Evolutionary conservation across 2,797 vertebrate genomes (phyloP).

Genomic region (Helarctos malayanus): DNA sequence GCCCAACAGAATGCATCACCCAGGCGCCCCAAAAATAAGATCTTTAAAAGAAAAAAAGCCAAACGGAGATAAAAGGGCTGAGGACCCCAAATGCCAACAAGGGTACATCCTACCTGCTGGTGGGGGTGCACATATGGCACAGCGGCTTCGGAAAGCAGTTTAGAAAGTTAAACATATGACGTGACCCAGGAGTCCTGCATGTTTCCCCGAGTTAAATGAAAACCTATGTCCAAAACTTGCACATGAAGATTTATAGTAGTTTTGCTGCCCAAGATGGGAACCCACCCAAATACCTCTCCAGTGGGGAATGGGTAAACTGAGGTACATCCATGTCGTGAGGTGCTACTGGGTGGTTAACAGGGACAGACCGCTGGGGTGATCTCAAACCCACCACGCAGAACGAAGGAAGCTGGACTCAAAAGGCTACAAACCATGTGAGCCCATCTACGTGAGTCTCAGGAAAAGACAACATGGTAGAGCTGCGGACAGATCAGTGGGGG

Average conservation of each 20-base stretch:
- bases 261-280: not conserved
- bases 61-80: not conserved
- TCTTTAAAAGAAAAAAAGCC: not conserved
- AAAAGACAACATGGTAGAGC: not conserved
- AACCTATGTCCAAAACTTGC: not conserved
- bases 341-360: too few relatives aligned
- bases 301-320: not conserved
- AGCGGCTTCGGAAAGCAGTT: rapidly evolving
- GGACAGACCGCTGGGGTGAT: not conserved
- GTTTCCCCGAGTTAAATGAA: not conserved
- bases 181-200: too few relatives aligned
- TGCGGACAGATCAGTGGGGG: not conserved
- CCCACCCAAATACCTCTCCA: not conserved
- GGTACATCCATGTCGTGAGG: not conserved
- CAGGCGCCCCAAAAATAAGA: not conserved
- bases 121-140: rapidly evolving
- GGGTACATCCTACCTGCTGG: rapidly evolving
- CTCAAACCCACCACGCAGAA: rapidly evolving
- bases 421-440: rapidly evolving
- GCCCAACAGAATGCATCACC: not conserved
- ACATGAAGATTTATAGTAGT: not conserved
- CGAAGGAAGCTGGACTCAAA: not conserved
- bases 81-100: not conserved
- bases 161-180: not conserved
- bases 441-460: rapidly evolving